Percentiles rank a stretch among this genome's conserved stretches.
phyloP scores from a whole-genome alignment of 1,140 invertebrate genomes.

The Bombus ignitus region DNA sequence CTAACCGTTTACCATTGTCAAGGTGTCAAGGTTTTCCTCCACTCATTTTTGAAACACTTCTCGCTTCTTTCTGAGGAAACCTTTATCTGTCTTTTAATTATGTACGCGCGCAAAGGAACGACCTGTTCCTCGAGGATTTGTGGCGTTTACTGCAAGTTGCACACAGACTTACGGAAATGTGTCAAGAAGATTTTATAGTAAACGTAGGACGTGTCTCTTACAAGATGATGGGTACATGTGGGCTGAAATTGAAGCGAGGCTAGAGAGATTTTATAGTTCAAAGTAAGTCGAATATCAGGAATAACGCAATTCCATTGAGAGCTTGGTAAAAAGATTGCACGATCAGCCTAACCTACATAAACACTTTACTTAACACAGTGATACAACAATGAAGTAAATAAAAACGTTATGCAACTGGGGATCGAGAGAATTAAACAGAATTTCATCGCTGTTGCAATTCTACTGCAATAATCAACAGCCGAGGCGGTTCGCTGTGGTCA shows the following conservation, averaged over 20 bases:
- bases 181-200: neutral
- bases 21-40: neutral
- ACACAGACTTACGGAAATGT: neutral
- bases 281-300: neutral
- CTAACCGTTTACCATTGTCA: neutral
- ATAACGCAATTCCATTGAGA: neutral
- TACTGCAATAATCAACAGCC: neutral
- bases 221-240: neutral
- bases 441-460: neutral
- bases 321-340: too few relatives aligned
- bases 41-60: neutral
- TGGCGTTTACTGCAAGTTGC: too few relatives aligned
- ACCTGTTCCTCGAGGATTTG: neutral
- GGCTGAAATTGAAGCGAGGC: neutral
- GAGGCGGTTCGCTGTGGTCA: neutral
- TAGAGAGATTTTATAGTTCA: neutral
- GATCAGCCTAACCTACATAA: too few relatives aligned
- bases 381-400: neutral
- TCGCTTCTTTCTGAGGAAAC: neutral
- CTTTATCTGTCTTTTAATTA: neutral
- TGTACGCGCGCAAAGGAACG: too few relatives aligned
- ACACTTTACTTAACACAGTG: neutral
- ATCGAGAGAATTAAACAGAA: neutral
- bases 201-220: neutral
- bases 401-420: neutral